phyloP scores from a whole-genome alignment of 2,888 invertebrate species.

The Oxystoma pomonae region DNA sequence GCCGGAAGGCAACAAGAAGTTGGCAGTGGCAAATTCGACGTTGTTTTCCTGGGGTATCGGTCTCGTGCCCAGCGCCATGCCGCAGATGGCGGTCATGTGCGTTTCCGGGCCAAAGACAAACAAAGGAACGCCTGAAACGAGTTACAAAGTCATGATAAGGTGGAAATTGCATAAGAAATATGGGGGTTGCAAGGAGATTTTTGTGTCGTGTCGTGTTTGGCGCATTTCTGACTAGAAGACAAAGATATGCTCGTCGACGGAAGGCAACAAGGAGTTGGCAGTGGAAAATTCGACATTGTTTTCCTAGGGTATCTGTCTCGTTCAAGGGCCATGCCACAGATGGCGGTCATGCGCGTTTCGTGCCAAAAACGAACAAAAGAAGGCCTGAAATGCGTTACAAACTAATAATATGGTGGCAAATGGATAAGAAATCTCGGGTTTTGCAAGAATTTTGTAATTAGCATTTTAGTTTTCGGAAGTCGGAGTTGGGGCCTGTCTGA shows the following conservation, averaged over 20 bases:
- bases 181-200: no score
- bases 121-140: conserved; percentile 80
- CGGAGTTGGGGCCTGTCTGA: conserved; percentile 16
- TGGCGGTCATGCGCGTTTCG: conserved; percentile 99
- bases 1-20: conserved; percentile 80
- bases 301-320: conserved; percentile 71
- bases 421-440: no score
- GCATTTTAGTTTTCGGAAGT: no score
- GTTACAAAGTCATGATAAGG: rapidly evolving
- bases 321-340: conserved; percentile 95
- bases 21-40: conserved; percentile 79
- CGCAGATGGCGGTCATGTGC: conserved; percentile 99
- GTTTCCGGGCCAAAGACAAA: conserved; percentile 98
- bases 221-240: conserved; percentile 19
- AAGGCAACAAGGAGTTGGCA: conserved; percentile 83
- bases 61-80: conserved; percentile 90
- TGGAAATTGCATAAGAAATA: conserved; percentile 72
- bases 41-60: conserved; percentile 67
- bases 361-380: conserved; percentile 94
- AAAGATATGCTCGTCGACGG: conserved; percentile 48
- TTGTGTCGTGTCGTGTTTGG: conserved; percentile 8
- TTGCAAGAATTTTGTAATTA: no score
- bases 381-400: no score
- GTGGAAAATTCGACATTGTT: conserved; percentile 70
- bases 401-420: no score